Evolutionary conservation across 1,140 invertebrate species (phyloP), one percentile per base, ranked within the genome.

Genomic region (Limonius californicus): DNA sequence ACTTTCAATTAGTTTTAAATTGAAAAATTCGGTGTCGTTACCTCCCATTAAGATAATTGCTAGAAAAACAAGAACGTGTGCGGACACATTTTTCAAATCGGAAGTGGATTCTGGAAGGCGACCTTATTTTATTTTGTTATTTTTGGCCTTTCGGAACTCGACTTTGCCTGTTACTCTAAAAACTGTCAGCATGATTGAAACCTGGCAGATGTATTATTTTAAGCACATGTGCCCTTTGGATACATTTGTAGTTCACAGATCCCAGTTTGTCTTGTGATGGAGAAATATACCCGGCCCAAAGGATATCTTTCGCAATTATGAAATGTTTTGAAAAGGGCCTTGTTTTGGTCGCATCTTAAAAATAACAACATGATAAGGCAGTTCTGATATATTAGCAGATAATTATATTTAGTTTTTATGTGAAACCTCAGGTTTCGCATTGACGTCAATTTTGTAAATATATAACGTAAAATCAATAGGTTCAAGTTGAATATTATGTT

Each of bases 191-290:
- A 70, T 74, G 74, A 75, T 74, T 75, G 72, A 75, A 69, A 74
- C 63, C 69, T 68, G 74, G 69, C 74, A 75, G 74, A 75, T 75
- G 74, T 74, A 74, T 74, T 75, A 75, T 75, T 72, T 75, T 69
- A 72, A 70, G 68, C 69, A 72, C 72, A 74, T 75, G 72, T 73
- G 74, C 68, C 71, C 19, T 43, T 39, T 55, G 15, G 53, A 55
- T 55, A 55, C 53, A 55, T 55, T 55, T 32, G 53, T 27, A 55
- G 20, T 55, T 55, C 45, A 50, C 45, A 50, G 45, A 50, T 50
- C 9, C 11, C 7, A 39, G 35, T 39, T 39, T 39, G 35, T 14
- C 14, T 19, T 50, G 9, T 19, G n/a, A 50, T 50, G 3, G 16
- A 21, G 45, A 50, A 11, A 50, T 19, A 50, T 50, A 50, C 19